Evolutionary conservation across 1,140 invertebrate genomes (phyloP), one percentile per base, ranked within the genome.

Genomic region (Ceratosolen fusciceps): DNA sequence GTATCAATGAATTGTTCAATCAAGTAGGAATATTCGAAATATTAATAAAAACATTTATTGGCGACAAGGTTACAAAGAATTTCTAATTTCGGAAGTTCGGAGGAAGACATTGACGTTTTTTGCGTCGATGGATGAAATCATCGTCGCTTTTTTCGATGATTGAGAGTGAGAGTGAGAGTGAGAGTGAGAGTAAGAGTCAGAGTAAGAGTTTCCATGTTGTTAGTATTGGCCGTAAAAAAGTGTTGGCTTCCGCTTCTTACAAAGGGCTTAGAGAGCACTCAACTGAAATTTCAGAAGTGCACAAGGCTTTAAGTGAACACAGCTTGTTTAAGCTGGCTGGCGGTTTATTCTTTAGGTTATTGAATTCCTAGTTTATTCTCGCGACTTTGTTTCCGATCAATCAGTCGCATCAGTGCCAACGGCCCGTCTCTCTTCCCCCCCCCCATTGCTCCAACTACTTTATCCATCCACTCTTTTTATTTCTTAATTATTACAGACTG

Each of bases 331-430:
- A 80, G 68, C 49, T 58, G n/a, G 52, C 71, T 26, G 75, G 70
- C 54, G 65, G 72, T 56, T 80, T 80, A 80, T 74, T 80, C 54
- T n/a, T 58, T 29, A 29, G 21, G 49, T 81, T 81, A 73, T 77
- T 77, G 68, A 81, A 81, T 73, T 58, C 52, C 70, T 65, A 19
- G 21, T 54, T 73, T 68, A 16, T 65, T 34, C 43, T n/a, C 16
- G n/a, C 47, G 21, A 26, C 74, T 47, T 71, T 71, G 70, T 79
- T 26, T 14, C 43, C 19, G 2, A 1, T 3, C 1, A 34, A 9
- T n/a, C n/a, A n/a, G n/a, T n/a, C n/a, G n/a, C n/a, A n/a, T n/a
- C n/a, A n/a, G n/a, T n/a, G n/a, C n/a, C n/a, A n/a, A n/a, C n/a
- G n/a, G n/a, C n/a, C n/a, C n/a, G n/a, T n/a, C n/a, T n/a, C n/a